Evolutionary conservation across 2,888 invertebrate species (phyloP), one percentile per base, ranked within the genome.

Genomic region (Beris chalybata): DNA sequence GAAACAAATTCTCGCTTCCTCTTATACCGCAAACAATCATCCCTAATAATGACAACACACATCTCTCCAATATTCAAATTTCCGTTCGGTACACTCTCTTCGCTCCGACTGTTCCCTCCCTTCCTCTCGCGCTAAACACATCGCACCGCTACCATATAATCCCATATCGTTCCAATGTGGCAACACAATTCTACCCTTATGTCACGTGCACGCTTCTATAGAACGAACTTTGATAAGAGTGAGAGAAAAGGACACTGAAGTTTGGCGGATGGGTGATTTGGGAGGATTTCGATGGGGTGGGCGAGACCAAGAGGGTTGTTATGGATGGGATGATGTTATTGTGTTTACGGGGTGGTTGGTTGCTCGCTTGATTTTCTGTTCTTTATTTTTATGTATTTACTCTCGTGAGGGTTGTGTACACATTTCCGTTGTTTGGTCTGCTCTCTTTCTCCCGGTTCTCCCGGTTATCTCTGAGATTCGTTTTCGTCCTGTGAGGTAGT

Each of bases 171-270:
- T 50, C 38, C 61, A 64, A 64, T 54, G 54, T 64, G 64, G 64
- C 54, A 64, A 64, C 64, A 64, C 64, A 54, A 64, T 64, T 61
- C 54, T 64, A 64, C 64, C 54, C 64, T 64, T 64, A 64, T 64
- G 64, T 64, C 64, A 64, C 64, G 64, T 64, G 64, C 52, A 54
- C 64, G 61, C 61, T 50, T 61, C 50, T 61, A 61, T 50, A 61
- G 50, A 61, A 61, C 52, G 61, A 61, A 61, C 61, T 61, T 61
- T 61, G 61, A 61, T 61, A 61, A 61, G 61, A 50, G 61, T 50
- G 61, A 61, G 38, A 61, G 61, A 61, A 61, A 50, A 61, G 61
- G 61, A 61, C 50, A 61, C 61, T 52, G 61, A 54, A 54, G 9
- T n/a, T 54, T 2, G 11, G 31, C 7, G 54, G 9, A 31, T 31